These are phyloP conservation scores for pig (Sus scrofa) DNA, from an alignment of 2,113 vertebrate species.

Conservation along the genomic window T2T-Sscrofa CM000824.6:190066001-190066500, in stretches of 20 bases:
- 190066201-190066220: not conserved
- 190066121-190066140: not conserved
- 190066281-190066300: not conserved
- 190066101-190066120: not conserved
- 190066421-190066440: not conserved
- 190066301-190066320: not conserved
- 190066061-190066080: not conserved
- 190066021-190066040: not conserved
- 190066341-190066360: not conserved
- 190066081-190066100: not conserved
- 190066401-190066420: not conserved
- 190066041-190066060: not conserved
- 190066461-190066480: not conserved
- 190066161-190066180: not conserved
- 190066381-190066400: not conserved
- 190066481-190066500: not conserved
- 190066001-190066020: not conserved
- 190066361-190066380: not conserved
- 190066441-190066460: not conserved
- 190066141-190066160: not conserved
- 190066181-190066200: not conserved
- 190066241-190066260: slow-evolving; percentile 18
- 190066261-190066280: not conserved
- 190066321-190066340: not conserved
- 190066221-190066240: not conserved